Evolutionary conservation across 2,113 vertebrate species (phyloP), one percentile per base, ranked within the genome.

Genomic region (Macrotis lagotis): DNA sequence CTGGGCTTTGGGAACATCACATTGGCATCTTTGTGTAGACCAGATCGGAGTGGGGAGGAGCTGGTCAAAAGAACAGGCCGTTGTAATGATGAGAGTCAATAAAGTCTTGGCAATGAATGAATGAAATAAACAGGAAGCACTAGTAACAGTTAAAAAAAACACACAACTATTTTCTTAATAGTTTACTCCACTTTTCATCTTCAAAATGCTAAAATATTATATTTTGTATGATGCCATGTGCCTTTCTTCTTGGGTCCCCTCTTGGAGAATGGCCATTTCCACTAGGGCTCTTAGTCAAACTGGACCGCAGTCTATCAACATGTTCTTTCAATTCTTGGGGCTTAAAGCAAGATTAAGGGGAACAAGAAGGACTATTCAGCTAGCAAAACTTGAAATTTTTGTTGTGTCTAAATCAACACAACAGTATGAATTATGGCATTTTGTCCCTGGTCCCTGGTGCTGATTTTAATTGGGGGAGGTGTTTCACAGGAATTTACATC

Each of bases 401-500:
- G 19, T 96, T 91, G 10, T 92, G 88, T 96, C 66, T 95, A 49
- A 44, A 59, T 93, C 83, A 96, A 93, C 96, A 90, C 94, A 91
- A 92, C 88, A 49, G 95, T 96, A 91, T 95, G 59, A 91, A 59
- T 91, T 92, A 92, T 0, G 24, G 8, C 51, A 59, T 95, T 96
- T 95, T 96, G 50, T 96, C 48, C 74, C 51, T 3, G 26, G 12
- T 91, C 37, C 14, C 90, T 92, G 51, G n/a, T 93, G 51, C 11
- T 96, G 96, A 90, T 95, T 97, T 96, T 98, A 52, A 94, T 98
- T 96, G 97, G 50, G 96, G 52, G 92, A 97, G 47, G 25, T 83
- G 4, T 98, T 98, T 98, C 88, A 96, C 51, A 97, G 88, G 96
- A 98, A 96, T 97, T 98, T 12, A 50, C 95, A 50, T 95, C 53